Evolutionary conservation across 2,113 vertebrate species (phyloP), one percentile per base, ranked within the genome.

Genomic region (Xenopus laevis): DNA sequence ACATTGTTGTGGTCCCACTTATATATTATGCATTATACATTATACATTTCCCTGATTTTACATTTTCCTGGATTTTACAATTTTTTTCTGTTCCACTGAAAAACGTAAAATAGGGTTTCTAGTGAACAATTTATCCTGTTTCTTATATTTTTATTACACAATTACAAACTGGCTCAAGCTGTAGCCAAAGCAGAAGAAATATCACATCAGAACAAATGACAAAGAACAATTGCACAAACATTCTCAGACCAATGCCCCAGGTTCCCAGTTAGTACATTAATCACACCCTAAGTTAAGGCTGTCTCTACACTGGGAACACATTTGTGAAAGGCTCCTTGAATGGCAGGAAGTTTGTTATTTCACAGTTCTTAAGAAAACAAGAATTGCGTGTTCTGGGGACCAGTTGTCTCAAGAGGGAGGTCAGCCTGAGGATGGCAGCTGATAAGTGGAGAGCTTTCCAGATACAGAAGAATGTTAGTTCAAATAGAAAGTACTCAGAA

Each of bases 331-430:
- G n/a, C 33, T 77, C 16, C 73, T 76, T 89, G 85, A 88, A 87
- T 85, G 46, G 23, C n/a, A 85, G 86, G 85, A 90, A 86, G 81
- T 79, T 13, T 81, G 81, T 47, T 52, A 64, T 79, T 55, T 59
- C 53, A 61, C 16, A 58, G 18, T 13, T 64, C n/a, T 78, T 8
- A 79, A 71, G 63, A 55, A 80, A 74, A 71, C 84, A 79, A 58
- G 53, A 5, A 78, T 69, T 71, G 30, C 21, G 53, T 53, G 30
- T 62, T 45, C 21, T 21, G 17, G 60, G 65, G 50, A 73, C 23
- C 10, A 59, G 20, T 33, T 52, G 20, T 72, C 65, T 65, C 33
- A 21, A 46, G 65, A 63, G n/a, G 66, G 50, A n/a, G 46, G 16
- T 18, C 17, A 33, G 33, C 8, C 27, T 27, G 12, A 50, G 21